Evolutionary conservation across 2,797 vertebrate genomes (phyloP).

Genomic region (Mus caroli): DNA sequence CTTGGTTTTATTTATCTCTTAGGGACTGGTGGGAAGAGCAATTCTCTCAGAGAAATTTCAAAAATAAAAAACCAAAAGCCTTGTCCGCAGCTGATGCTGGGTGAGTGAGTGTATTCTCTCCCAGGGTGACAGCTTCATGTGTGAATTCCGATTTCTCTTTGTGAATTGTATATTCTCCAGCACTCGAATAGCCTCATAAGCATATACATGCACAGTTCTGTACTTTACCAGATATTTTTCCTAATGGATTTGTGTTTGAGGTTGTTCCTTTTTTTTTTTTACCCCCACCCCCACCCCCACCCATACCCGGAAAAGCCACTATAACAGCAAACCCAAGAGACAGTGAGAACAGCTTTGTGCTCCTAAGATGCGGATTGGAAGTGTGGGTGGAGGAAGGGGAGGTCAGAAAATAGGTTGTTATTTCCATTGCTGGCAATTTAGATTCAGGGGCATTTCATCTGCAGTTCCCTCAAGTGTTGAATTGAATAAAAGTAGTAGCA

Average conservation of each 20-base stretch:
- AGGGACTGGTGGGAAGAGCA: conserved; percentile 59
- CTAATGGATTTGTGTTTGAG: conserved; percentile 65
- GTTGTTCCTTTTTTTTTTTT: neutral
- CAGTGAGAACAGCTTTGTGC: conserved; percentile 61
- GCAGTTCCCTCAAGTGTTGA: conserved; percentile 95
- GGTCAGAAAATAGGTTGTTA: conserved; percentile 92
- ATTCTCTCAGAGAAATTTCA: conserved; percentile 64
- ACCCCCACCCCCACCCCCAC: neutral
- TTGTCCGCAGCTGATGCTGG: conserved; percentile 34
- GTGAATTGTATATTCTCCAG: conserved; percentile 4
- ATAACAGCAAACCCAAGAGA: conserved; percentile 71
- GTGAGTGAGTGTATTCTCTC: conserved; percentile 46
- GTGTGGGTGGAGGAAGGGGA: conserved; percentile 81
- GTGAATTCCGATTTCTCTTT: conserved; percentile 66
- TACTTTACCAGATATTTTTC: conserved; percentile 67
- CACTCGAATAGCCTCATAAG: conserved; percentile 21
- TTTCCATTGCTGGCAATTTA: conserved; percentile 94
- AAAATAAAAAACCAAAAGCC: conserved; percentile 9
- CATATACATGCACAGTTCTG: conserved; percentile 40
- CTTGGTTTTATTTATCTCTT: conserved; percentile 68
- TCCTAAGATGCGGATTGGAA: conserved; percentile 69
- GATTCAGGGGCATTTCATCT: conserved; percentile 94
- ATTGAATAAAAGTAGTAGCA: conserved; percentile 91
- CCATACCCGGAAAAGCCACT: conserved; percentile 61
- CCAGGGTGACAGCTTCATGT: conserved; percentile 8